These are phyloP conservation scores for Copidosoma aretas DNA, from an alignment of 2,888 invertebrate genomes.

Conservation along the genomic window DNA sequence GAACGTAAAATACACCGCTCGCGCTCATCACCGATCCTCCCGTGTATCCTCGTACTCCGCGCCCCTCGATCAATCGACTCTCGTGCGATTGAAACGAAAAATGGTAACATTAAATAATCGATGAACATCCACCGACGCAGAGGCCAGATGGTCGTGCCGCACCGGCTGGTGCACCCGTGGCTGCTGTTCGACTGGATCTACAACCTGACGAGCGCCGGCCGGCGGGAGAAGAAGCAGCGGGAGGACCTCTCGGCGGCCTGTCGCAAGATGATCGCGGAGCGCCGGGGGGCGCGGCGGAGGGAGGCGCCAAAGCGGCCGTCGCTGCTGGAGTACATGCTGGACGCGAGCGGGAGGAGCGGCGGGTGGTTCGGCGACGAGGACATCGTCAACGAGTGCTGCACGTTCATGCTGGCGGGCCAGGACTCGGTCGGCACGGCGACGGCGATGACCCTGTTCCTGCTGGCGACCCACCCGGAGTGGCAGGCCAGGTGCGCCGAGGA, in stretches of 20 bases:
- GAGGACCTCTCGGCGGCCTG: conserved; percentile 49
- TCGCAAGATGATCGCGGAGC: conserved; percentile 48
- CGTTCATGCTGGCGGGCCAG: conserved; percentile 72
- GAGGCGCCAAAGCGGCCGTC: conserved; percentile 26
- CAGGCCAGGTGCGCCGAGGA: conserved; percentile 58
- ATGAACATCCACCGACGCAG: no score
- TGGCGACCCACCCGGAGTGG: conserved; percentile 65
- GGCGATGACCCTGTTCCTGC: conserved; percentile 66
- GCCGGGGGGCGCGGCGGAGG: conserved; percentile 35
- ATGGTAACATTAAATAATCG: no score
- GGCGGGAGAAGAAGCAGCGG: conserved; percentile 64
- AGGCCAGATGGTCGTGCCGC: conserved; percentile 65
- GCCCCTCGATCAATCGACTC: no score
- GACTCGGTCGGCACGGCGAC: conserved; percentile 69
- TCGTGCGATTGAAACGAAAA: no score
- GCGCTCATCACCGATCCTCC: no score
- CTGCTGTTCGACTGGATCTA: conserved; percentile 66
- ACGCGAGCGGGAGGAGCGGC: conserved; percentile 64
- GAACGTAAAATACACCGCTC: no score
- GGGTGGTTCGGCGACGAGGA: conserved; percentile 66
- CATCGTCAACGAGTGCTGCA: conserved; percentile 68
- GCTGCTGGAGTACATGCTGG: conserved; percentile 66
- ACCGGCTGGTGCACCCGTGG: conserved; percentile 68
- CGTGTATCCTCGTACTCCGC: no score
- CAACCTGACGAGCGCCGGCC: conserved; percentile 64